Conservation (phyloP, 2,797 vertebrate species). For the Muscicapa striata region DNA sequence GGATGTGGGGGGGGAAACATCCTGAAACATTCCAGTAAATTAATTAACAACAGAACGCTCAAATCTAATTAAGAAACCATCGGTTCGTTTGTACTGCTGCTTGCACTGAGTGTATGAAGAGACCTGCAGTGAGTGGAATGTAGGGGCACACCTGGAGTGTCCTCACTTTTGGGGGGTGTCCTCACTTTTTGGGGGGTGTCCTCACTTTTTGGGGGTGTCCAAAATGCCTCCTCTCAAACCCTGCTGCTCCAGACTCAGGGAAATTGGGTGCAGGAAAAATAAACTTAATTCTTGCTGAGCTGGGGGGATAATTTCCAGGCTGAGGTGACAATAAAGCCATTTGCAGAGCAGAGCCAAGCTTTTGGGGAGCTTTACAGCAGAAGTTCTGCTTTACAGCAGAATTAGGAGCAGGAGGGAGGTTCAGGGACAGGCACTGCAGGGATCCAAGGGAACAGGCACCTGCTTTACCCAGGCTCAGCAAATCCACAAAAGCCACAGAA, state of each 20-base stretch:
- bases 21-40: background rate
- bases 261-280: background rate
- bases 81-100: background rate
- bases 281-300: background rate
- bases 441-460: rapidly evolving
- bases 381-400: background rate
- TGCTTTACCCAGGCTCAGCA: background rate
- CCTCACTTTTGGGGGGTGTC: background rate
- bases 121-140: background rate
- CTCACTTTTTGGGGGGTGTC: rapidly evolving
- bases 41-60: background rate
- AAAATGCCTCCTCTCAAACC: background rate
- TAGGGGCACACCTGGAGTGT: rapidly evolving
- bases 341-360: background rate
- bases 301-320: background rate
- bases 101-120: rapidly evolving
- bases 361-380: background rate
- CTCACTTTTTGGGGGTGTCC: background rate
- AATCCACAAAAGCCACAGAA: background rate
- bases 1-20: background rate
- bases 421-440: background rate
- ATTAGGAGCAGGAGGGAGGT: rapidly evolving
- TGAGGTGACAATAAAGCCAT: background rate
- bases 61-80: background rate
- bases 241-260: background rate